A percentile compares a stretch with the other conserved stretches of the same genome.
Conservation (phyloP, 2,888 invertebrate species). For the Nomada goodeniana region DNA sequence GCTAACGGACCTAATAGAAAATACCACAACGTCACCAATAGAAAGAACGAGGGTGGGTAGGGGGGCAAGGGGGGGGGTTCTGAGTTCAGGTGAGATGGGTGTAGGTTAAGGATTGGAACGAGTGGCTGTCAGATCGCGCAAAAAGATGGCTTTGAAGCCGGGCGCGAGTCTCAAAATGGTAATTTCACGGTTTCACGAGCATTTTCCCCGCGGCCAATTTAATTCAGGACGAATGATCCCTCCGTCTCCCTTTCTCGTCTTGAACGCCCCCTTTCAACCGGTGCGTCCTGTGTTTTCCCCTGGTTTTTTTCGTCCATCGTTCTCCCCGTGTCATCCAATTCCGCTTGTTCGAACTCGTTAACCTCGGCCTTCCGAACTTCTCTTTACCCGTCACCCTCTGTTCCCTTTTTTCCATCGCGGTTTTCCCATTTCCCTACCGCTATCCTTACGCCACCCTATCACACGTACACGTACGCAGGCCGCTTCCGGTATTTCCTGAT, state of each 20-base stretch:
- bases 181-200: conserved; percentile 71
- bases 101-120: background rate
- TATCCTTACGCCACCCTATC: no score
- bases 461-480: no score
- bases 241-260: background rate
- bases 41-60: background rate
- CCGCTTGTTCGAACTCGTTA: conserved; percentile 66
- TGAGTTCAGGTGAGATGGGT: background rate
- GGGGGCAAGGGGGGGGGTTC: no score
- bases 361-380: conserved; percentile 50
- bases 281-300: conserved; percentile 26
- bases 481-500: background rate
- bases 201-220: conserved; percentile 73
- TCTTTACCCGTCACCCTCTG: conserved; percentile 10
- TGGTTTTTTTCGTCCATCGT: conserved; percentile 41
- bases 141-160: conserved; percentile 68
- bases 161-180: conserved; percentile 71
- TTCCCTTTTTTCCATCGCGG: background rate
- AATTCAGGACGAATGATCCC: conserved; percentile 75
- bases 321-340: conserved; percentile 57
- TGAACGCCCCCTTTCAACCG: background rate
- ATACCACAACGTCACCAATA: conserved; percentile 55
- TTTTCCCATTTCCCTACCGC: conserved; percentile 11
- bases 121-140: conserved; percentile 51
- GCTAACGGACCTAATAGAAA: conserved; percentile 51